phyloP scores from a whole-genome alignment of 1,140 invertebrate species.

The Euura lappo region DNA sequence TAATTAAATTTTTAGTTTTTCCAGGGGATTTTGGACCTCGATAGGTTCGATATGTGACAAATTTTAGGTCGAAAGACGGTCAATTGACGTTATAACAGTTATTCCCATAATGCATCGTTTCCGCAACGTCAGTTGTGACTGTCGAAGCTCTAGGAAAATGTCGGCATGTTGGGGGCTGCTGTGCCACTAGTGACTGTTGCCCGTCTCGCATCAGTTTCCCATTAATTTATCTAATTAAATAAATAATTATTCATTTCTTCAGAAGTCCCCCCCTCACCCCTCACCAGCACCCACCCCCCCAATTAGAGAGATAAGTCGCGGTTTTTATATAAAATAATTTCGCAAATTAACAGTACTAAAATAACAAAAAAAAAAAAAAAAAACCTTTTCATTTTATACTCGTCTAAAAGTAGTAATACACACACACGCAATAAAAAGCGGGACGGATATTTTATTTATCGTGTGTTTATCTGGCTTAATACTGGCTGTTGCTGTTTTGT shows the following conservation, averaged over 20 bases:
- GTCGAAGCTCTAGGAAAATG: slow-evolving; percentile 52
- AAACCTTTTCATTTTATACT: no score
- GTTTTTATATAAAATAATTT: no score
- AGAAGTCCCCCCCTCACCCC: no score
- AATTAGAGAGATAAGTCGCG: neutral
- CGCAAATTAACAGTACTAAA: no score
- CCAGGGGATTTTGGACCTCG: neutral
- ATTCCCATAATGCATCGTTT: slow-evolving; percentile 31
- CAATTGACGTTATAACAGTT: slow-evolving; percentile 23
- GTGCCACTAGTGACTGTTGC: slow-evolving; percentile 52
- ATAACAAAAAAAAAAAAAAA: no score
- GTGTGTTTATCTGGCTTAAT: neutral
- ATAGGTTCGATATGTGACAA: slow-evolving; percentile 16
- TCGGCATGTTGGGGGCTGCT: slow-evolving; percentile 55
- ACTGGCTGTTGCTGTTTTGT: neutral
- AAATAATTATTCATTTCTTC: neutral
- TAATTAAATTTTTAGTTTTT: no score
- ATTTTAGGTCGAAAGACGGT: neutral
- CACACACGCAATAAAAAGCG: neutral
- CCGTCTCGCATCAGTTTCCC: slow-evolving; percentile 33
- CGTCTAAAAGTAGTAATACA: no score
- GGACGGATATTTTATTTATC: neutral
- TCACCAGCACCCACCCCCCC: no score
- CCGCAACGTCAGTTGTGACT: slow-evolving; percentile 38
- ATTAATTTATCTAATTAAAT: neutral